Evolutionary conservation across 1,140 invertebrate species (phyloP), one percentile per base, ranked within the genome.

Genomic region (Oscheius sp.): DNA sequence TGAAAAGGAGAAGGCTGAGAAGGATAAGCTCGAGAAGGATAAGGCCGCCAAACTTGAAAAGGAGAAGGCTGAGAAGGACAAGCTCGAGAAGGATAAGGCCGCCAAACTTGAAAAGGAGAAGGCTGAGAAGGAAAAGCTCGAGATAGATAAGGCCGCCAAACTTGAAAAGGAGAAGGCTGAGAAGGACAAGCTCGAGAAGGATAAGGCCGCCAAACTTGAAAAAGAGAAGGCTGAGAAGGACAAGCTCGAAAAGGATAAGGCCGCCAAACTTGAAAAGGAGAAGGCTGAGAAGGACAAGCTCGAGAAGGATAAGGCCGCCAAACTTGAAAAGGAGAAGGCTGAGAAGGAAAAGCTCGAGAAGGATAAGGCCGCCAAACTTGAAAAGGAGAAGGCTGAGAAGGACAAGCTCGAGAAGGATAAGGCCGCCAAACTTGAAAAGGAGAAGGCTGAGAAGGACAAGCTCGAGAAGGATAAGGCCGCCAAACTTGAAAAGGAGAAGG

Each of bases 401-500:
- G n/a, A n/a, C n/a, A n/a, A n/a, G n/a, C n/a, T n/a, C n/a, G n/a
- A 55, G 7, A 55, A 55, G 49, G 49, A 15, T 23, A 26, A 55
- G 23, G 28, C 15, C 15, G 49, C 15, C 49, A 55, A 55, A 26
- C 7, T 23, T 23, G 49, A 55, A 26, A 55, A 55, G 23, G 49
- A 55, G 7, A 55, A 55, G 49, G 7, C 49, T 23, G 49, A 55
- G 23, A 55, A 55, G 49, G 7, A 13, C 4, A 55, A 55, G 49
- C 7, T 26, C 23, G 49, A 55, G 7, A 55, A 55, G 49, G 7
- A 7, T 23, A 55, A 55, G 23, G 4, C 23, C 49, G n/a, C n/a
- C n/a, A n/a, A n/a, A n/a, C n/a, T n/a, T n/a, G 49, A 55, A 26
- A 55, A 55, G 49, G 49, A 55, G 7, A 55, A 55, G 49, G 49